Conservation (phyloP, 2,797 vertebrate genomes). For the Hypotaenidia philippensis region DNA sequence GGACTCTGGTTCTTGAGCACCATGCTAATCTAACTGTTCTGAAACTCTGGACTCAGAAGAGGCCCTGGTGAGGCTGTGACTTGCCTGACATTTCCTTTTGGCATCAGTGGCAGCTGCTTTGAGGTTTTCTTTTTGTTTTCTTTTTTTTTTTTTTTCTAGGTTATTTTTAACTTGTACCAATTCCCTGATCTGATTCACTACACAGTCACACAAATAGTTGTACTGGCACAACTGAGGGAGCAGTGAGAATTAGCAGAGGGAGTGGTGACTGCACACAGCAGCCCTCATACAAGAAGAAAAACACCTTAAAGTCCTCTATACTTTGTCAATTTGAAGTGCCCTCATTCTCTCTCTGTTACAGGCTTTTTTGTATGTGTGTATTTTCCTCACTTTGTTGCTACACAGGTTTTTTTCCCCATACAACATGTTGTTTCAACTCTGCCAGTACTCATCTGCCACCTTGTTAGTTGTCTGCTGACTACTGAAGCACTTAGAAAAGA, state of each 20-base stretch:
- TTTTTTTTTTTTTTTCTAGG: rapidly evolving
- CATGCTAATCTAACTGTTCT: not conserved
- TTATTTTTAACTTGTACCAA: conserved; percentile 15
- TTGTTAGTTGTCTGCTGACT: not conserved
- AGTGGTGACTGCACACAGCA: not conserved
- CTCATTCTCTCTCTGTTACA: not conserved
- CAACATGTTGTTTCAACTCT: conserved; percentile 15
- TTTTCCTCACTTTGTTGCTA: conserved; percentile 35
- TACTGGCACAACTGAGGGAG: not conserved
- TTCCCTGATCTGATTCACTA: conserved; percentile 33
- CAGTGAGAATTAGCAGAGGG: conserved; percentile 15
- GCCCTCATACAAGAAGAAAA: not conserved
- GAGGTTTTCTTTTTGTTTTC: not conserved
- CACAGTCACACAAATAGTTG: not conserved
- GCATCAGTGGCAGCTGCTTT: not conserved
- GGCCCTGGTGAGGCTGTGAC: not conserved
- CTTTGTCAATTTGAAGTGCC: not conserved
- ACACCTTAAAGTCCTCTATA: not conserved
- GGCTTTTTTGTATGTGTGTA: not conserved
- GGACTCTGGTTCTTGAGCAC: not conserved
- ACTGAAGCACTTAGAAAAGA: not conserved
- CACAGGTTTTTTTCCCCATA: not conserved
- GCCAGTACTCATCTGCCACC: not conserved
- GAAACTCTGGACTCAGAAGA: not conserved
- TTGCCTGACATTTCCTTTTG: not conserved